Evolutionary conservation across 2,888 invertebrate species (phyloP).

Genomic region (Hypomecis punctinalis): DNA sequence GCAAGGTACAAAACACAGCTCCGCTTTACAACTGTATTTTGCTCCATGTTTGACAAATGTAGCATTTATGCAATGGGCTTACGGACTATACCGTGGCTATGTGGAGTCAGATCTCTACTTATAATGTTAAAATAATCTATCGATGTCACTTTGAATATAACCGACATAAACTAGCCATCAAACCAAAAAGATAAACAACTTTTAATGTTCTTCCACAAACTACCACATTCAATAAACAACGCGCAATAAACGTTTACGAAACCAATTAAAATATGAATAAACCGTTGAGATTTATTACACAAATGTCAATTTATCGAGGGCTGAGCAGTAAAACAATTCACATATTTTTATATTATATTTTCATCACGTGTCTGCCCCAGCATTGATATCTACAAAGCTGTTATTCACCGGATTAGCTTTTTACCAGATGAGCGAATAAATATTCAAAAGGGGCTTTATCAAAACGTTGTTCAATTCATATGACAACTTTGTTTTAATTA

Average conservation of each 20-base stretch:
- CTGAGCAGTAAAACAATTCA: constrained; percentile 36
- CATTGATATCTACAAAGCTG: constrained; percentile 80
- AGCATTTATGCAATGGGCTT: too few species aligned
- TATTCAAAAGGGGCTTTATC: constrained; percentile 81
- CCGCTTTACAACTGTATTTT: too few species aligned
- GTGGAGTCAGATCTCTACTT: too few species aligned
- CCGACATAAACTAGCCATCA: not conserved
- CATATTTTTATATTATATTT: constrained; percentile 80
- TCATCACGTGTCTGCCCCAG: constrained; percentile 71
- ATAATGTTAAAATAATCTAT: not conserved
- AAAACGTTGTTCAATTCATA: constrained; percentile 51
- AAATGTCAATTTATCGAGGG: constrained; percentile 60
- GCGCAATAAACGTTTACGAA: constrained; percentile 39
- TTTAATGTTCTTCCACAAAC: constrained; percentile 16
- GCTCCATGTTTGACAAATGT: too few species aligned
- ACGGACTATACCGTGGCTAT: too few species aligned
- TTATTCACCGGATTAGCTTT: constrained; percentile 83
- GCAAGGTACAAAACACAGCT: too few species aligned
- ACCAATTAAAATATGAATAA: constrained; percentile 64
- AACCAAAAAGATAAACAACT: constrained; percentile 9
- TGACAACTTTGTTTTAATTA: too few species aligned
- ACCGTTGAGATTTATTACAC: constrained; percentile 62
- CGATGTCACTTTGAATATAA: not conserved
- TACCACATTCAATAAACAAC: constrained; percentile 21
- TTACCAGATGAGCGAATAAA: constrained; percentile 77